Conservation (phyloP, 2,888 invertebrate species). For the Meghimatium bilineatum region DNA sequence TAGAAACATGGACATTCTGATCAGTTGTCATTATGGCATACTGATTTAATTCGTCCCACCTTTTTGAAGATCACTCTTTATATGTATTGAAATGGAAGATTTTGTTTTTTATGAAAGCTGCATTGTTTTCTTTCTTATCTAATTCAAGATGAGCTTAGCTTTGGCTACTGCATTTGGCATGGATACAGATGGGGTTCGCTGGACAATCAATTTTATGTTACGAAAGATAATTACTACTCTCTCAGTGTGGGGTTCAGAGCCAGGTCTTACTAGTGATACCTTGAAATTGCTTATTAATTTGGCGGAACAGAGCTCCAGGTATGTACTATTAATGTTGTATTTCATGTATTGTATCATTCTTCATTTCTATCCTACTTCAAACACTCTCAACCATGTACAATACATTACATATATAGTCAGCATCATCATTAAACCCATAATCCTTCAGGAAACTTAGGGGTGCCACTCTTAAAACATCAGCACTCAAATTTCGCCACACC, state of each 20-base stretch:
- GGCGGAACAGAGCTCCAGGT: conserved; percentile 80
- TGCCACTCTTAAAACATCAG: too few species aligned
- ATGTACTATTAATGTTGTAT: conserved; percentile 55
- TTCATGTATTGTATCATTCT: not conserved
- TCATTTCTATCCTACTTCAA: too few species aligned
- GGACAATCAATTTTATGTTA: conserved; percentile 83
- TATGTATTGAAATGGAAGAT: too few species aligned
- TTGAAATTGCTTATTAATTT: conserved; percentile 81
- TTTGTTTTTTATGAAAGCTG: not conserved
- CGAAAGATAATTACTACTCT: conserved; percentile 83
- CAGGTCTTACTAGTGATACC: conserved; percentile 82
- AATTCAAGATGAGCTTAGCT: conserved; percentile 81
- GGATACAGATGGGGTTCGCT: conserved; percentile 83
- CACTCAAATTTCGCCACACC: too few species aligned
- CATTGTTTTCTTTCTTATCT: not conserved
- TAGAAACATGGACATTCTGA: too few species aligned
- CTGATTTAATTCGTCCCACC: too few species aligned
- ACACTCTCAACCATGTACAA: too few species aligned
- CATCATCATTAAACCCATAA: too few species aligned
- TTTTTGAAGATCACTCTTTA: too few species aligned
- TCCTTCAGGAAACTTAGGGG: too few species aligned
- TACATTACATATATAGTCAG: too few species aligned
- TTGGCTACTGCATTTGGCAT: conserved; percentile 83
- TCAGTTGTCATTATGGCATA: too few species aligned
- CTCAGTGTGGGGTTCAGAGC: conserved; percentile 82